Percentiles rank a stretch among this genome's conserved stretches.
phyloP scores from a whole-genome alignment of 1,140 invertebrate species.

The Panonychus citri region DNA sequence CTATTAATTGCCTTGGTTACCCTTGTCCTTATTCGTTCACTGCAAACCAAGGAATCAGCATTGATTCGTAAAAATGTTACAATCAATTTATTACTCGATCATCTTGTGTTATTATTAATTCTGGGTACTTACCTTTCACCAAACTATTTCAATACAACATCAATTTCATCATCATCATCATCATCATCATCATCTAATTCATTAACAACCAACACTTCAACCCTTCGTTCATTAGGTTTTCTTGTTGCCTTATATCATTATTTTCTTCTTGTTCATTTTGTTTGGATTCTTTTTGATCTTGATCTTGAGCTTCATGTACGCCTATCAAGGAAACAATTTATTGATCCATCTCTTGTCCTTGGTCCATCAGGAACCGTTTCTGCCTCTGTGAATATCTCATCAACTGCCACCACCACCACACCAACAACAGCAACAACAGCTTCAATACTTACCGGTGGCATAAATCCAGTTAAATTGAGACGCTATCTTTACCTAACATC shows the following conservation, averaged over 20 bases:
- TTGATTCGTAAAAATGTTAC: background rate
- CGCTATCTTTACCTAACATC: background rate
- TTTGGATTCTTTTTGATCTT: background rate
- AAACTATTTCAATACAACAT: too few species aligned
- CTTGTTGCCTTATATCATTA: background rate
- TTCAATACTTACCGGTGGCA: too few species aligned
- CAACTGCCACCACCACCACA: too few species aligned
- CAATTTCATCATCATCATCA: too few species aligned
- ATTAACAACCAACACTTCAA: background rate
- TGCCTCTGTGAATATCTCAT: too few species aligned
- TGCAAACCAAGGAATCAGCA: background rate
- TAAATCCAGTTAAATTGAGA: background rate
- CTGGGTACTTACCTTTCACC: background rate
- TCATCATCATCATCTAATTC: too few species aligned
- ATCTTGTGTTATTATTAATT: background rate
- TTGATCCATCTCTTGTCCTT: too few species aligned
- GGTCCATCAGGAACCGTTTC: too few species aligned
- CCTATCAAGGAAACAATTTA: background rate
- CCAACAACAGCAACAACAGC: too few species aligned
- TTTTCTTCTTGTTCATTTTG: background rate
- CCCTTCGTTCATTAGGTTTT: background rate
- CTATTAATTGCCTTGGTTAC: background rate
- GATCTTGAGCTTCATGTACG: background rate
- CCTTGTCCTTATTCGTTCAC: background rate
- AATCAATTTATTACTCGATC: background rate